Percentiles rank a stretch among this genome's conserved stretches.
Conservation (phyloP, 2,113 vertebrate species). For the Gallinago media region DNA sequence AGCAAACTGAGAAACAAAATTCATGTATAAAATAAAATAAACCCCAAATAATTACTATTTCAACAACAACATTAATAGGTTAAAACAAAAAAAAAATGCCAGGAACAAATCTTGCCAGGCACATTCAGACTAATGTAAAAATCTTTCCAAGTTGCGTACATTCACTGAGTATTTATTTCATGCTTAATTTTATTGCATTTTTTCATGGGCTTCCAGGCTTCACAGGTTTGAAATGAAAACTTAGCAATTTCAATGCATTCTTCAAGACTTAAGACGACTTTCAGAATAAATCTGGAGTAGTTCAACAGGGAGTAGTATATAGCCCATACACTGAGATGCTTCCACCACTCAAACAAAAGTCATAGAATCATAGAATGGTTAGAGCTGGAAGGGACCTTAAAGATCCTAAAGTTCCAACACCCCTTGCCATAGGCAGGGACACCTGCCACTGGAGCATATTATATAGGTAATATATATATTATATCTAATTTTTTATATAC, state of each 20-base stretch:
- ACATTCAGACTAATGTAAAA: background rate
- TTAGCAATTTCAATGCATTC: background rate
- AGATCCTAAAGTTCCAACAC: too few species aligned
- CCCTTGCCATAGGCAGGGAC: too few species aligned
- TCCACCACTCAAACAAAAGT: background rate
- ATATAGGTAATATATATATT: too few species aligned
- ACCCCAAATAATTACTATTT: background rate
- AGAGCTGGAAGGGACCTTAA: too few species aligned
- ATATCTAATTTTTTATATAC: too few species aligned
- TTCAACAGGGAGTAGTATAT: background rate
- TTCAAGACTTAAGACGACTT: background rate
- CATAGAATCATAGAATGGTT: too few species aligned
- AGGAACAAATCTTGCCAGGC: background rate
- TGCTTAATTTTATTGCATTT: background rate
- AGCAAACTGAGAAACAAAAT: constrained; percentile 53
- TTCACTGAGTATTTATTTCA: background rate
- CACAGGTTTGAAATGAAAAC: background rate
- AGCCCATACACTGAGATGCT: background rate
- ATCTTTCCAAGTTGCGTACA: background rate
- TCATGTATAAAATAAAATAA: background rate
- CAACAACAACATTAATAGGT: background rate
- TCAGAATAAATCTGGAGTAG: background rate
- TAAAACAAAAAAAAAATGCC: background rate
- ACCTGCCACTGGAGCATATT: too few species aligned
- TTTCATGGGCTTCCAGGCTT: background rate